These are phyloP conservation scores for Penaeus vannamei DNA, from an alignment of 1,140 invertebrate species.

Conservation along the genomic window DNA sequence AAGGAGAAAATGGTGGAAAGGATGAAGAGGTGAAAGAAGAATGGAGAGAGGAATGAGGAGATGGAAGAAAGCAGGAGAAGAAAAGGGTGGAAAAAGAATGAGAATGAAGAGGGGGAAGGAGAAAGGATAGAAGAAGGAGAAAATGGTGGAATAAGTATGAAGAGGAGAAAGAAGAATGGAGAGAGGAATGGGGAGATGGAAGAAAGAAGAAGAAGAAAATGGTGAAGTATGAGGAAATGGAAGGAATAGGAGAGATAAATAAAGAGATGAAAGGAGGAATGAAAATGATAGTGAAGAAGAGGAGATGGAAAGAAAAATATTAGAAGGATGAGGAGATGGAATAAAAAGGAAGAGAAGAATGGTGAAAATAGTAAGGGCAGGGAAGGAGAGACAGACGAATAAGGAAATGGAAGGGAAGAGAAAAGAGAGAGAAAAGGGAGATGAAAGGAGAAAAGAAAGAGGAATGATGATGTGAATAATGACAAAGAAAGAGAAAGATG, in stretches of 20 bases:
- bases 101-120: neutral
- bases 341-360: too few relatives aligned
- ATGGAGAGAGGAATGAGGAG: too few relatives aligned
- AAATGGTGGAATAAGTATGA: neutral
- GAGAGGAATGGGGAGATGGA: neutral
- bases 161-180: neutral
- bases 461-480: too few relatives aligned
- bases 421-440: slow-evolving; percentile 17
- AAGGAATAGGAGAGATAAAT: neutral
- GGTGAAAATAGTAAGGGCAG: too few relatives aligned
- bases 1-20: neutral
- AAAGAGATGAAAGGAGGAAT: neutral
- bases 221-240: neutral
- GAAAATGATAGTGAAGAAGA: neutral
- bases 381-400: neutral
- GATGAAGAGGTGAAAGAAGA: neutral
- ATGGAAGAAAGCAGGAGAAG: neutral
- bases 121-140: neutral
- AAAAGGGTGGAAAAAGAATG: neutral
- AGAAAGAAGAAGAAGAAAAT: slow-evolving; percentile 10
- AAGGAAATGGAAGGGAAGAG: neutral
- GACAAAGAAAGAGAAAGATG: neutral
- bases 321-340: too few relatives aligned
- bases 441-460: neutral
- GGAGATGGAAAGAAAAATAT: neutral